These are phyloP conservation scores for Poecile atricapillus DNA, from an alignment of 2,113 vertebrate species.

Conservation along the genomic window DNA sequence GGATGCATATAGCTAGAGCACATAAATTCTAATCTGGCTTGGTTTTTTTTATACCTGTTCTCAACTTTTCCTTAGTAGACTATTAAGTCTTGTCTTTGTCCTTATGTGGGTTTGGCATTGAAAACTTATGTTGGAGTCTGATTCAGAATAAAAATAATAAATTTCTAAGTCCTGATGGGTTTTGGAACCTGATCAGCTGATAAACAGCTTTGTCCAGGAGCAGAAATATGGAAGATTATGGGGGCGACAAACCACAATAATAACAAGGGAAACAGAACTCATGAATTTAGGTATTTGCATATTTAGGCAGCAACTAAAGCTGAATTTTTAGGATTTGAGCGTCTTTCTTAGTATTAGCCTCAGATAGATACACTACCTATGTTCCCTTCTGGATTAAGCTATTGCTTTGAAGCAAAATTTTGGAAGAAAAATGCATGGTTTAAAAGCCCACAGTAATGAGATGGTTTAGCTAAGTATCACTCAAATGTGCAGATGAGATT, in stretches of 20 bases:
- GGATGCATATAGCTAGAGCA: not conserved
- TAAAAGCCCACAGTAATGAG: not conserved
- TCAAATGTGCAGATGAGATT: not conserved
- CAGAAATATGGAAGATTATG: not conserved
- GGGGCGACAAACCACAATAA: rapidly evolving
- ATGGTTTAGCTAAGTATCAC: not conserved
- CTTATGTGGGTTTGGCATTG: not conserved
- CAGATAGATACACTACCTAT: not conserved
- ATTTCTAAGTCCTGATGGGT: not conserved
- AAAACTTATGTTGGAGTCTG: not conserved
- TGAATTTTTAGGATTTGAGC: not conserved
- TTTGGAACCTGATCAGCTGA: not conserved
- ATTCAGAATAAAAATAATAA: not conserved
- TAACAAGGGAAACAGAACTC: not conserved
- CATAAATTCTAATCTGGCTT: not conserved
- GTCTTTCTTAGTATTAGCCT: not conserved
- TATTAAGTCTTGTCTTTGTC: not conserved
- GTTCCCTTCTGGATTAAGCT: not conserved
- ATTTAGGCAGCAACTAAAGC: not conserved
- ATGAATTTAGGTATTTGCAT: not conserved
- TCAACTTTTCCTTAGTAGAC: not conserved
- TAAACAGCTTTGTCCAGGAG: not conserved
- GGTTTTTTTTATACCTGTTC: not conserved
- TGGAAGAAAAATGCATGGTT: not conserved
- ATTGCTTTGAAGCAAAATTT: not conserved